Evolutionary conservation across 2,888 invertebrate genomes (phyloP).

Genomic region (Prosapia bicincta): DNA sequence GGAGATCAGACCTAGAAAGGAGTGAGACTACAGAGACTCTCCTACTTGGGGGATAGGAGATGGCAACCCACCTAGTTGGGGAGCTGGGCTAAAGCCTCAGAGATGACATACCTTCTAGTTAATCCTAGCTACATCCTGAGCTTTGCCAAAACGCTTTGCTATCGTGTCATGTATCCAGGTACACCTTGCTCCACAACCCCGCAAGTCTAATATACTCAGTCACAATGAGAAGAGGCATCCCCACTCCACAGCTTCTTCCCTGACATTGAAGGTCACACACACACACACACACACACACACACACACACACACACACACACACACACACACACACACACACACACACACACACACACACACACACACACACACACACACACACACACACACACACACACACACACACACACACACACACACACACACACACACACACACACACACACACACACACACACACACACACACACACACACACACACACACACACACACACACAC

Average conservation of each 20-base stretch:
- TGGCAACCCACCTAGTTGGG: neutral
- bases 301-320: neutral
- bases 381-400: neutral
- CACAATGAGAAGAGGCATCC: no score
- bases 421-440: neutral
- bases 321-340: neutral
- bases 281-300: neutral
- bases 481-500: neutral
- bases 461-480: neutral
- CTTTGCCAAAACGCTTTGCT: no score
- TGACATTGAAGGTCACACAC: neutral
- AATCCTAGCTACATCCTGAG: no score
- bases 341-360: neutral
- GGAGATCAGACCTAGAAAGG: no score
- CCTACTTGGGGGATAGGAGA: no score
- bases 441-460: neutral
- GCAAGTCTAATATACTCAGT: no score
- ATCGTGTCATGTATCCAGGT: neutral
- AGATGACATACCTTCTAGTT: no score
- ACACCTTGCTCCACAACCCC: no score
- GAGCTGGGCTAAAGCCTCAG: no score
- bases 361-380: neutral
- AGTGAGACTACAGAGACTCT: no score
- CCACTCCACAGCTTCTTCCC: no score
- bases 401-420: neutral